These are phyloP conservation scores for Glyphotaelius pellucidus DNA, from an alignment of 2,888 invertebrate species.

Conservation along the genomic window DNA sequence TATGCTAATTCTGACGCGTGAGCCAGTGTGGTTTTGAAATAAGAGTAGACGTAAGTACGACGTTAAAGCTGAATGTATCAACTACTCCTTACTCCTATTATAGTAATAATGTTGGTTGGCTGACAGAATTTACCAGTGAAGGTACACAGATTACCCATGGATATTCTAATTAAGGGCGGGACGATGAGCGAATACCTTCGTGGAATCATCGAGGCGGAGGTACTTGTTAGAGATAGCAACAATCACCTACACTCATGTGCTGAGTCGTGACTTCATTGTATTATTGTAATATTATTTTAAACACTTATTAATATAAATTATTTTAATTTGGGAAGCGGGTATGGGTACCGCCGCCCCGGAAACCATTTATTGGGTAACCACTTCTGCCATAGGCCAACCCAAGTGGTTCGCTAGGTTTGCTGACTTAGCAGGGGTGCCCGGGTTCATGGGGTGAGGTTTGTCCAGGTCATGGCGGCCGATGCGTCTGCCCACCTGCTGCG, in stretches of 20 bases:
- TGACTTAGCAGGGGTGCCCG: too few relatives aligned
- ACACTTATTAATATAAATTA: too few relatives aligned
- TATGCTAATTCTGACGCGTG: neutral
- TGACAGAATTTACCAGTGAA: neutral
- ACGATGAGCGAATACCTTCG: neutral
- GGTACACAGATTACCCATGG: slow-evolving; percentile 27
- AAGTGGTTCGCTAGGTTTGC: too few relatives aligned
- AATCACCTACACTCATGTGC: neutral
- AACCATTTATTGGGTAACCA: too few relatives aligned
- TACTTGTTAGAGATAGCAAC: neutral
- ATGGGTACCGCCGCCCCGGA: too few relatives aligned
- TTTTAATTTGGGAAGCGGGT: too few relatives aligned
- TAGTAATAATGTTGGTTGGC: neutral
- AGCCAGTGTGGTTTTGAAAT: neutral
- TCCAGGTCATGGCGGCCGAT: too few relatives aligned
- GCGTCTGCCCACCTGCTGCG: too few relatives aligned
- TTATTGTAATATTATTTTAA: neutral
- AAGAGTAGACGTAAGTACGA: neutral
- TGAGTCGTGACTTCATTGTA: neutral
- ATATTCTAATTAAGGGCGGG: neutral
- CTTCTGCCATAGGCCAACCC: too few relatives aligned
- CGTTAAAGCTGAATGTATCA: neutral
- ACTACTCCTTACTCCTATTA: neutral
- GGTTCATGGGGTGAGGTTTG: too few relatives aligned
- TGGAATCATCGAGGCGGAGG: neutral